A percentile compares a stretch with the other conserved stretches of the same genome.
Conservation (phyloP, 1,140 invertebrate genomes). For the Drosophila parvula region DNA sequence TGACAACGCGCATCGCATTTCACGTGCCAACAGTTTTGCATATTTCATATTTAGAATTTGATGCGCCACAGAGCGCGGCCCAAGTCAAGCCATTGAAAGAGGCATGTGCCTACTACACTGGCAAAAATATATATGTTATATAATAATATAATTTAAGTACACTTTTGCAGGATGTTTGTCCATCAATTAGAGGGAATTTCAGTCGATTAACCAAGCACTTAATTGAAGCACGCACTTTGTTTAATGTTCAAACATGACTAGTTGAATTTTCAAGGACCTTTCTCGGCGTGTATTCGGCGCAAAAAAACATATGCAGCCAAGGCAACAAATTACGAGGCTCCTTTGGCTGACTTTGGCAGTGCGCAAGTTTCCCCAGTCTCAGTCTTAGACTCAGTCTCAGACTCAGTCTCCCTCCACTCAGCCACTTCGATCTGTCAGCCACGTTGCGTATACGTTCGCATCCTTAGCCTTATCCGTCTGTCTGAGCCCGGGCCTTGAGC, state of each 20-base stretch:
- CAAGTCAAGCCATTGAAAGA: constrained; percentile 36
- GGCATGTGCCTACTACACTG: neutral
- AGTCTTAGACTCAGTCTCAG: neutral
- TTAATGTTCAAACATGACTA: neutral
- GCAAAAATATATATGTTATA: neutral
- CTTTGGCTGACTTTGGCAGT: constrained; percentile 25
- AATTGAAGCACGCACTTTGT: neutral
- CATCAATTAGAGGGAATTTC: no score
- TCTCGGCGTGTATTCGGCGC: constrained; percentile 2
- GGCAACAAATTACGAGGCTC: constrained; percentile 50
- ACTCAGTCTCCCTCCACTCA: neutral
- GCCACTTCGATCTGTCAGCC: constrained; percentile 28
- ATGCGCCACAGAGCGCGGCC: constrained; percentile 48
- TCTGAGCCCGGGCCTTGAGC: neutral
- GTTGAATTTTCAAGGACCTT: neutral
- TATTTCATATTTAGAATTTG: constrained; percentile 72
- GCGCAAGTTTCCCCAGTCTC: constrained; percentile 1
- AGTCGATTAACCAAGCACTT: no score
- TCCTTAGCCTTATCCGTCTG: constrained; percentile 7
- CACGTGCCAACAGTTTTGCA: constrained; percentile 65
- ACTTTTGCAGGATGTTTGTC: no score
- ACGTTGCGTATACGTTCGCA: constrained; percentile 21
- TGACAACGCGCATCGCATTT: constrained; percentile 46
- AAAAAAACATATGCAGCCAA: constrained; percentile 51
- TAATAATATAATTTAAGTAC: no score